Percentiles rank a stretch among this genome's conserved stretches.
Evolutionary conservation across 2,888 invertebrate genomes (phyloP).

Genomic region (Hermaeophaga mercurialis): DNA sequence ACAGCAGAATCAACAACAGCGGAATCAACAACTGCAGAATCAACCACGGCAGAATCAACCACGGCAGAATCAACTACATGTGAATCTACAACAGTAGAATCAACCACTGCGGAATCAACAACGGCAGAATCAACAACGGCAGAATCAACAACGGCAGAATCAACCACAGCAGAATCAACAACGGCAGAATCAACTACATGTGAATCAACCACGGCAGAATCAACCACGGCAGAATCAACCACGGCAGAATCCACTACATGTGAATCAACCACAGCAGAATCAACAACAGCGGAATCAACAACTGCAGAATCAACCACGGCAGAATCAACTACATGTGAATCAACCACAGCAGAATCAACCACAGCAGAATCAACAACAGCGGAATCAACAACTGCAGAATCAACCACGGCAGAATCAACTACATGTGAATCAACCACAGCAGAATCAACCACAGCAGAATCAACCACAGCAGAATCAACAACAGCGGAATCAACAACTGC

Average conservation of each 20-base stretch:
- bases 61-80: not conserved
- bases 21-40: not conserved
- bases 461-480: not conserved
- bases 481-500: too few species aligned
- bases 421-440: not conserved
- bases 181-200: not conserved
- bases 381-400: not conserved
- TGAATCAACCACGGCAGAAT: not conserved
- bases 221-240: not conserved
- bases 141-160: not conserved
- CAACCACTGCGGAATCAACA: not conserved
- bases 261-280: not conserved
- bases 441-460: slow-evolving; percentile 1
- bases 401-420: not conserved
- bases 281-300: not conserved
- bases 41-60: not conserved
- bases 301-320: not conserved
- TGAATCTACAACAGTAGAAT: not conserved
- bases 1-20: not conserved
- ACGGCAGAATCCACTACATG: not conserved
- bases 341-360: slow-evolving; percentile 8
- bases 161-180: slow-evolving; percentile 2
- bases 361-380: not conserved
- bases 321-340: not conserved
- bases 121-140: slow-evolving; percentile 2